Percentiles rank a stretch among this genome's conserved stretches.
phyloP scores from a whole-genome alignment of 2,797 vertebrate species.

The Chelidonichthys spinosus region DNA sequence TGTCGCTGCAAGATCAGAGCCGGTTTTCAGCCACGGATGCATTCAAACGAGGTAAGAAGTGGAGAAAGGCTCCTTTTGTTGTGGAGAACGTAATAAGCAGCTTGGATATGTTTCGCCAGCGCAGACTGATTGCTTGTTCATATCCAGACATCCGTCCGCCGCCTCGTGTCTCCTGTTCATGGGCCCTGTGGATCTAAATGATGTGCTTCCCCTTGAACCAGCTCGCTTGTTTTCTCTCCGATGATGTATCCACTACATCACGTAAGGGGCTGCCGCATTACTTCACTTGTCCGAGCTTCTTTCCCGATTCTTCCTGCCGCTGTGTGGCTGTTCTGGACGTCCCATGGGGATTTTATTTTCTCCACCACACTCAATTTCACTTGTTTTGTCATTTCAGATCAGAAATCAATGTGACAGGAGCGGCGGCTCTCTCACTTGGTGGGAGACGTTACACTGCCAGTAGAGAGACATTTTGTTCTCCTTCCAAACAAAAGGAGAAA shows the following conservation, averaged over 20 bases:
- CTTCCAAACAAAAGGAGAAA: conserved; percentile 31
- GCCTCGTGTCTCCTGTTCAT: neutral
- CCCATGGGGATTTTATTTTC: conserved; percentile 4
- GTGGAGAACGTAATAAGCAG: conserved; percentile 39
- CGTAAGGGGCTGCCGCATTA: neutral
- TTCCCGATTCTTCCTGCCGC: conserved; percentile 3
- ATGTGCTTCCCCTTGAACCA: conserved; percentile 10
- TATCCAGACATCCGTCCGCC: neutral
- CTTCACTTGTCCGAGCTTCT: conserved; percentile 12
- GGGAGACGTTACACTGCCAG: conserved; percentile 31
- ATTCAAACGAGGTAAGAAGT: conserved; percentile 24
- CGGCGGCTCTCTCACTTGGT: conserved; percentile 13
- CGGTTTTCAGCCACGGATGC: conserved; percentile 30
- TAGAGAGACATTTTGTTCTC: conserved; percentile 15
- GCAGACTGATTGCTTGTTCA: neutral
- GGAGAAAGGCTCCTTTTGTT: conserved; percentile 31
- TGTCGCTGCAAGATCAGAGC: conserved; percentile 22
- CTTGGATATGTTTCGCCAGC: conserved; percentile 17
- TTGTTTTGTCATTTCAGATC: conserved; percentile 45
- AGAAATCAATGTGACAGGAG: conserved; percentile 49
- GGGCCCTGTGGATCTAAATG: conserved; percentile 13
- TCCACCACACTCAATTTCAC: conserved; percentile 48
- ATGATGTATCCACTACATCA: conserved; percentile 21
- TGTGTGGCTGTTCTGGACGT: conserved; percentile 11
- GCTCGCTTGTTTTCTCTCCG: conserved; percentile 20